A percentile compares a stretch with the other conserved stretches of the same genome.
Evolutionary conservation across 2,797 vertebrate species (phyloP).

Genomic region (Cheirogaleus major): DNA sequence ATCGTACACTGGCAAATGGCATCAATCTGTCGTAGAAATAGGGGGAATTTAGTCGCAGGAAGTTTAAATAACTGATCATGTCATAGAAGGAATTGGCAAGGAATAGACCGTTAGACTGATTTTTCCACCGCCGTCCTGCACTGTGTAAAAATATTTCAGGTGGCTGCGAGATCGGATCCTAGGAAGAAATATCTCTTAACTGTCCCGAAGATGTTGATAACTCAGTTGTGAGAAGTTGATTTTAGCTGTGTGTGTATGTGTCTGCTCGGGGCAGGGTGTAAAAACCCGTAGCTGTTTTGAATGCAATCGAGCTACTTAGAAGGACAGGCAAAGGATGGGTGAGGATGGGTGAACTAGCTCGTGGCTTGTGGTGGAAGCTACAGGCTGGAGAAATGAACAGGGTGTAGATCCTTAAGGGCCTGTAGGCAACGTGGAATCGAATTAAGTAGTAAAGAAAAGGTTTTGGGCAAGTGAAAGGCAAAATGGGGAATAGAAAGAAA

Average conservation of each 20-base stretch:
- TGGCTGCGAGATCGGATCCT: neutral
- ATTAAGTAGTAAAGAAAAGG: neutral
- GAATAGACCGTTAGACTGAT: conserved; percentile 42
- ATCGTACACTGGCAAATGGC: conserved; percentile 22
- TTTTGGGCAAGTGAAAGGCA: neutral
- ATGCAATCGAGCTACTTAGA: neutral
- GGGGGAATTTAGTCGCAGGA: conserved; percentile 59
- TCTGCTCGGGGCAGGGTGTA: neutral
- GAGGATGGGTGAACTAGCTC: neutral
- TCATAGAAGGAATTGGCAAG: neutral
- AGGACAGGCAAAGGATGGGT: neutral
- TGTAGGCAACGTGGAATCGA: neutral
- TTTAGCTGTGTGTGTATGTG: neutral
- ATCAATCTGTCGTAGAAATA: conserved; percentile 62
- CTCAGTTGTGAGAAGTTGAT: conserved; percentile 19
- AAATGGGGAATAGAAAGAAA: neutral
- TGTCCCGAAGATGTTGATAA: neutral
- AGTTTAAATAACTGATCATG: conserved; percentile 50
- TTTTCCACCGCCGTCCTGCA: conserved; percentile 3
- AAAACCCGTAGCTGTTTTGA: neutral
- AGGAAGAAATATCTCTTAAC: neutral
- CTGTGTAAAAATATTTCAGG: conserved; percentile 35
- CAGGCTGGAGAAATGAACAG: neutral
- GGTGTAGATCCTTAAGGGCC: neutral
- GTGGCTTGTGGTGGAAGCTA: neutral